Evolutionary conservation across 2,113 vertebrate species (phyloP), one percentile per base, ranked within the genome.

Genomic region (Tachycineta bicolor): DNA sequence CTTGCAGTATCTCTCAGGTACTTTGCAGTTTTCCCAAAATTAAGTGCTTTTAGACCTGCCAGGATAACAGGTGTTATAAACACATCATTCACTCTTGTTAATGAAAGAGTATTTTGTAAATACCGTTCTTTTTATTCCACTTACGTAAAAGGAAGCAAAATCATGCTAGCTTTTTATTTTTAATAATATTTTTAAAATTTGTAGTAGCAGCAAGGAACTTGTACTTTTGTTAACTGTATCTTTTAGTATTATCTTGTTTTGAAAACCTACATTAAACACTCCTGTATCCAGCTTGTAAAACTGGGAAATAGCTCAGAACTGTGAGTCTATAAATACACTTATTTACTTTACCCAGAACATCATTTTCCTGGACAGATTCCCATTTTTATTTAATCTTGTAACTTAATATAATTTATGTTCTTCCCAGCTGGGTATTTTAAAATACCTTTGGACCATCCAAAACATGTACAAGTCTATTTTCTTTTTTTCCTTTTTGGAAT

Each of bases 351-450:
- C 37, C 34, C 90, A 93, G 88, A 92, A 95, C 21, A 39, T 97
- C 29, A 96, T 93, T 97, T 97, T 95, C 96, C 95, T 97, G 97
- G 94, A 96, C 53, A 91, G 53, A 83, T 78, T 96, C 97, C 95
- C 92, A 71, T 93, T 94, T 96, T 95, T 93, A 74, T 94, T 94
- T 94, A 87, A 95, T 96, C 96, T 96, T 81, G 93, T 91, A 94
- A 94, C 91, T 96, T 95, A 97, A 75, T 93, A 91, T 96, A 95
- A 93, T 94, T 96, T 95, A 70, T 94, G 33, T 92, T 96, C 90
- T 96, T 95, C 90, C 94, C 86, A 94, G 71, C n/a, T 89, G 87
- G 53, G 14, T 92, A 39, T 95, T 96, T 91, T 94, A 92, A 96
- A 97, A 89, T 96, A 87, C 93, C 68, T 91, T 71, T 74, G 53